Evolutionary conservation across 64 coral and sea anemone genomes (phyloP), one percentile per base, ranked within the genome.

Genomic region (Montipora efflorescens): DNA sequence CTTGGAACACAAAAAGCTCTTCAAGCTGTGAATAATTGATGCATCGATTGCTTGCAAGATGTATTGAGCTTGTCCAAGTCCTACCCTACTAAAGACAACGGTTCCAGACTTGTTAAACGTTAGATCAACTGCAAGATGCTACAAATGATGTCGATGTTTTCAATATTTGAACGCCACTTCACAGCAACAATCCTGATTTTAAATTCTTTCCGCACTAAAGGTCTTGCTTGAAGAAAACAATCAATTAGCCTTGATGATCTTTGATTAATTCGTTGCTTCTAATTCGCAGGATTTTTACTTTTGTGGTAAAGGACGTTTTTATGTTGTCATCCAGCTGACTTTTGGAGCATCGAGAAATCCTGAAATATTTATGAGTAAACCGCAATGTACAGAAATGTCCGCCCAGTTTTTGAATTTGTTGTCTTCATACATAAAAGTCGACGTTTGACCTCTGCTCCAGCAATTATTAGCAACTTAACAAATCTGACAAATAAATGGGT

Each of bases 21-120:
- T 20, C 21, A 36, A 50, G n/a, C 16, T 13, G 71, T 86, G 19
- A 86, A 86, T 86, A 47, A 86, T 86, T 86, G 8, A 86, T 86
- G 7, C 19, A 43, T 19, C 44, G 67, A 84, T 47, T 61, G 58
- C 61, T 48, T 47, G 36, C 81, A 67, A 47, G 1, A 36, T 36
- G 36, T 36, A 36, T 36, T 2, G 36, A 36, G 36, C 36, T 67
- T 69, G 81, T 86, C 13, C 47, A n/a, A 50, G 16, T 49, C 9
- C 46, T 10, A 13, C 67, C 7, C 14, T 8, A 10, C 2, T 22
- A 2, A 18, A 8, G 6, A 15, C 12, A 68, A 66, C 44, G 10
- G 50, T 51, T 47, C 13, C 14, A 23, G 25, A 58, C 23, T 67
- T 84, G 62, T 84, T 67, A 84, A 84, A 47, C 59, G 10, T 28